phyloP scores from a whole-genome alignment of 2,797 vertebrate species.

The Galagoides demidoff region DNA sequence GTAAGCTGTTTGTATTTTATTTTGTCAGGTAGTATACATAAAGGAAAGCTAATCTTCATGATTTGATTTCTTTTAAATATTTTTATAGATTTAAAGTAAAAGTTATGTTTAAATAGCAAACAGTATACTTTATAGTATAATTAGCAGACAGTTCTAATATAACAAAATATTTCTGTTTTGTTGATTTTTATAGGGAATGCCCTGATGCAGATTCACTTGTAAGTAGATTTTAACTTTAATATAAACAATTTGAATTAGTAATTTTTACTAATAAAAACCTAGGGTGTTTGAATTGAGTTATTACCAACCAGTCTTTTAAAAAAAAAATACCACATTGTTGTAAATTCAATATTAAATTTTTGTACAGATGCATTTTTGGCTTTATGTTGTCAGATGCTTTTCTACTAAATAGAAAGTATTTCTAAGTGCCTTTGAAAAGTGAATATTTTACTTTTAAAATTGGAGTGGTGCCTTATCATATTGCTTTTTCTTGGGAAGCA shows the following conservation, averaged over 20 bases:
- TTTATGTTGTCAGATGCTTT: slow-evolving; percentile 35
- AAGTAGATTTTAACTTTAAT: slow-evolving; percentile 88
- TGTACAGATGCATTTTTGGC: slow-evolving; percentile 48
- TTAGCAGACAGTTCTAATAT: slow-evolving; percentile 13
- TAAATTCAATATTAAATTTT: slow-evolving; percentile 57
- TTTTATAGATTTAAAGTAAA: slow-evolving; percentile 56
- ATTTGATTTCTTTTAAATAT: slow-evolving; percentile 41
- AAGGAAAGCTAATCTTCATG: slow-evolving; percentile 42
- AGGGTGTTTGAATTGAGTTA: slow-evolving; percentile 11
- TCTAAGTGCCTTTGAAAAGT: slow-evolving; percentile 45
- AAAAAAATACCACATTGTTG: slow-evolving; percentile 45
- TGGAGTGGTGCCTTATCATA: not conserved
- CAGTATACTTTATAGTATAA: not conserved
- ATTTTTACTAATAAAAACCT: not conserved
- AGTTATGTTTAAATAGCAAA: slow-evolving; percentile 17
- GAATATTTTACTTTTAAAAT: slow-evolving; percentile 62
- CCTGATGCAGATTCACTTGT: slow-evolving; percentile 96
- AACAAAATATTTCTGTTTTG: slow-evolving; percentile 47
- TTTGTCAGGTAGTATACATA: not conserved
- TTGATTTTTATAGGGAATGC: slow-evolving; percentile 91
- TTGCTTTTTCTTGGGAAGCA: slow-evolving; percentile 33
- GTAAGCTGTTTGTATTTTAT: not conserved
- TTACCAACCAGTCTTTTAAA: not conserved
- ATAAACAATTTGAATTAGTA: slow-evolving; percentile 19
- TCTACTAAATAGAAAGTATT: slow-evolving; percentile 37